Evolutionary conservation across 2,888 invertebrate species (phyloP).

Genomic region (Eugnorisma glareosa): DNA sequence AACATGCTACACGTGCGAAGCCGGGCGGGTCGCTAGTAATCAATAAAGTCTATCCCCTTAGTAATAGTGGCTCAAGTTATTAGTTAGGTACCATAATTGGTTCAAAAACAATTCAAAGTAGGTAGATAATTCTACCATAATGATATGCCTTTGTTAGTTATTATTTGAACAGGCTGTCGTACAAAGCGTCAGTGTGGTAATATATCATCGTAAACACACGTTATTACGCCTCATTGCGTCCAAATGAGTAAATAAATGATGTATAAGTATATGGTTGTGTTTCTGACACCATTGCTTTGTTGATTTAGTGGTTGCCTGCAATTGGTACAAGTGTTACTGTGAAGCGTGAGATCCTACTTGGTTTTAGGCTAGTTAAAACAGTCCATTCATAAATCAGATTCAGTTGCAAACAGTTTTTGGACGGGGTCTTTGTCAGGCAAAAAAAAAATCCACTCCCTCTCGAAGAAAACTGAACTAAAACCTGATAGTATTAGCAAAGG

Average conservation of each 20-base stretch:
- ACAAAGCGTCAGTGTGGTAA: constrained; percentile 11
- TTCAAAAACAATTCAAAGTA: neutral
- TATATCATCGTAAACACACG: neutral
- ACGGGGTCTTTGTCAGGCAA: neutral
- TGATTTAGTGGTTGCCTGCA: constrained; percentile 17
- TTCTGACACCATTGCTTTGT: constrained; percentile 13
- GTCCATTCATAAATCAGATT: neutral
- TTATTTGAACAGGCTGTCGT: neutral
- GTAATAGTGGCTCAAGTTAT: neutral
- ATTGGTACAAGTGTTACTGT: neutral
- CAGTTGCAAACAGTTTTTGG: neutral
- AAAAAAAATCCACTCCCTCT: neutral
- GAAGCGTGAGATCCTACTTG: neutral
- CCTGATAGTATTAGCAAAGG: neutral
- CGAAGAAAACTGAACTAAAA: neutral
- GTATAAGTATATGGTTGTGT: constrained; percentile 23
- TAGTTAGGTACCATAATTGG: neutral
- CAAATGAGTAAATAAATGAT: constrained; percentile 48
- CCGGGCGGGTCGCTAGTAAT: too few species aligned
- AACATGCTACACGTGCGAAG: too few species aligned
- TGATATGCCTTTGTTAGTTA: constrained; percentile 5
- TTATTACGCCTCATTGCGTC: constrained; percentile 23
- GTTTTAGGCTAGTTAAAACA: neutral
- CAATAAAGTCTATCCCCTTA: too few species aligned
- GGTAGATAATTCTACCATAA: neutral